These are phyloP conservation scores for Megathymus violae DNA, from an alignment of 1,140 invertebrate species.

Conservation along the genomic window DNA sequence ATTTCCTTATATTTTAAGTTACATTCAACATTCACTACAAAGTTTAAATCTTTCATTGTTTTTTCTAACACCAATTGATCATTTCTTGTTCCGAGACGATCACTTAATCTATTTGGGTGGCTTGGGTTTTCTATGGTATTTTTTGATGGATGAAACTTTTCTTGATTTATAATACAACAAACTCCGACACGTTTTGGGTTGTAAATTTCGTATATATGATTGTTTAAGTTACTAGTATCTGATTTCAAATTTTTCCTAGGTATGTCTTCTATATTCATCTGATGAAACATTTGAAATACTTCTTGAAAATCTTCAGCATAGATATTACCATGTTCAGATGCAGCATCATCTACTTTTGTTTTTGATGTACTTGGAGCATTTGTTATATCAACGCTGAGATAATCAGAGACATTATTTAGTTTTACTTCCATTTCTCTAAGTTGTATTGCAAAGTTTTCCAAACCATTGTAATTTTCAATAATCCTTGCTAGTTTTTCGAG, in stretches of 20 bases:
- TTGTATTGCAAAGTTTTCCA: slow-evolving; percentile 50
- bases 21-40: slow-evolving; percentile 55
- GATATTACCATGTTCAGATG: slow-evolving; percentile 32
- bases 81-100: slow-evolving; percentile 59
- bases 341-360: slow-evolving; percentile 36
- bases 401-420: slow-evolving; percentile 38
- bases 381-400: slow-evolving; percentile 1
- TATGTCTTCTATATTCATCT: slow-evolving; percentile 50
- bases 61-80: slow-evolving; percentile 59
- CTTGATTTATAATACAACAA: slow-evolving; percentile 76
- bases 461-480: slow-evolving; percentile 54
- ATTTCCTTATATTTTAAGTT: slow-evolving; percentile 63
- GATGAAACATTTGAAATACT: slow-evolving; percentile 46
- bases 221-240: slow-evolving; percentile 49
- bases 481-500: slow-evolving; percentile 59
- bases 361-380: slow-evolving; percentile 30
- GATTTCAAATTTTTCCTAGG: slow-evolving; percentile 55
- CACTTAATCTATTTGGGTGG: slow-evolving; percentile 39
- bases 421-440: slow-evolving; percentile 55
- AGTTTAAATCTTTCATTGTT: slow-evolving; percentile 65
- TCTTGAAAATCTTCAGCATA: slow-evolving; percentile 50
- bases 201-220: slow-evolving; percentile 61
- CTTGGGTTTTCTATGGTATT: slow-evolving; percentile 51
- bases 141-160: slow-evolving; percentile 70
- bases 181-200: slow-evolving; percentile 63